phyloP scores from a whole-genome alignment of 1,140 invertebrate genomes.

The Fopius arisanus region DNA sequence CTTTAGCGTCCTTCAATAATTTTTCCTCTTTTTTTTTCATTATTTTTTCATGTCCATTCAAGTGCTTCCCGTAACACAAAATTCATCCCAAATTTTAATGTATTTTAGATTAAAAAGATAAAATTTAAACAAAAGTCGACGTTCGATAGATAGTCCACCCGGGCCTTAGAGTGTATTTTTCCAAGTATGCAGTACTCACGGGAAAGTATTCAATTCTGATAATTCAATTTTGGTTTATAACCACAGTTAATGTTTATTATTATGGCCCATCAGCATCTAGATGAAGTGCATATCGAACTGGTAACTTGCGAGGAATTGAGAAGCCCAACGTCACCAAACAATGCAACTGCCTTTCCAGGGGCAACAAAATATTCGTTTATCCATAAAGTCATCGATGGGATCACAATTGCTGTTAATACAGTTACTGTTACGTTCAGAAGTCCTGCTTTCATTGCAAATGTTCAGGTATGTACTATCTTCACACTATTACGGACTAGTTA shows the following conservation, averaged over 20 bases:
- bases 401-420: conserved; percentile 93
- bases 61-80: too few relatives aligned
- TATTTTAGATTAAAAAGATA: too few relatives aligned
- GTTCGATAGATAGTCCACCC: too few relatives aligned
- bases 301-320: conserved; percentile 89
- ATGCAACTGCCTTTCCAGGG: conserved; percentile 66
- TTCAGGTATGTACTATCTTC: conserved; percentile 85
- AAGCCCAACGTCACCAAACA: conserved; percentile 68
- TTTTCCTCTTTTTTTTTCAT: too few relatives aligned
- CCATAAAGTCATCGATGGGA: conserved; percentile 97
- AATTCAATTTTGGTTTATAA: background rate
- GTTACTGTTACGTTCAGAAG: conserved; percentile 93
- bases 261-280: conserved; percentile 82
- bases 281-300: conserved; percentile 89
- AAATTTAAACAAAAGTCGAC: too few relatives aligned
- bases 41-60: too few relatives aligned
- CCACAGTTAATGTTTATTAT: conserved; percentile 36
- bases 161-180: too few relatives aligned
- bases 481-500: too few relatives aligned
- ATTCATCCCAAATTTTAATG: too few relatives aligned
- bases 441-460: conserved; percentile 91
- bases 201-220: too few relatives aligned
- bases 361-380: conserved; percentile 87
- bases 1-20: too few relatives aligned
- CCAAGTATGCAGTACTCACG: too few relatives aligned